These are phyloP conservation scores for Nanger granti DNA, from an alignment of 2,113 vertebrate species.

Conservation along the genomic window DNA sequence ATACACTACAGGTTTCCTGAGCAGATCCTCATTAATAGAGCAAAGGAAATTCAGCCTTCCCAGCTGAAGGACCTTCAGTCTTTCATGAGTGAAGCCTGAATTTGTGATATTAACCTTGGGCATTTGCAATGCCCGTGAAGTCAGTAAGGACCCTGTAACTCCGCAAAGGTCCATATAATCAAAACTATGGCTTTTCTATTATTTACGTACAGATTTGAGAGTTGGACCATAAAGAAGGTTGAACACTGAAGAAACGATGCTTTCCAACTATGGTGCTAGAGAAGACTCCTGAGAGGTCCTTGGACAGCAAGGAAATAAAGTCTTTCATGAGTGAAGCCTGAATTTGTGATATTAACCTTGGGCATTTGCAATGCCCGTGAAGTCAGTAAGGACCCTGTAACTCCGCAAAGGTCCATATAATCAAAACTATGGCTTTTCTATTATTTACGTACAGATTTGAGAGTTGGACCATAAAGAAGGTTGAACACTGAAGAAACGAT, in stretches of 20 bases:
- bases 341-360: neutral
- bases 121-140: fast-evolving
- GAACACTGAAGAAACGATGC: neutral
- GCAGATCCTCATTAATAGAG: neutral
- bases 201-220: neutral
- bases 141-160: neutral
- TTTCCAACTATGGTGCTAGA: neutral
- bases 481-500: neutral
- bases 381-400: neutral
- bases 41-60: neutral
- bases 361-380: fast-evolving
- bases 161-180: neutral
- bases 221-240: neutral
- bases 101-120: neutral
- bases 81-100: too few species aligned
- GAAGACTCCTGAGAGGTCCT: neutral
- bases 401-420: neutral
- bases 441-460: neutral
- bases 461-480: neutral
- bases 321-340: neutral
- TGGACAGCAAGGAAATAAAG: neutral
- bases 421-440: neutral
- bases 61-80: neutral
- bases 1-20: neutral
- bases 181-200: neutral